A percentile compares a stretch with the other conserved stretches of the same genome.
phyloP scores from a whole-genome alignment of 2,888 invertebrate species.

The Epirrhoe alternata region DNA sequence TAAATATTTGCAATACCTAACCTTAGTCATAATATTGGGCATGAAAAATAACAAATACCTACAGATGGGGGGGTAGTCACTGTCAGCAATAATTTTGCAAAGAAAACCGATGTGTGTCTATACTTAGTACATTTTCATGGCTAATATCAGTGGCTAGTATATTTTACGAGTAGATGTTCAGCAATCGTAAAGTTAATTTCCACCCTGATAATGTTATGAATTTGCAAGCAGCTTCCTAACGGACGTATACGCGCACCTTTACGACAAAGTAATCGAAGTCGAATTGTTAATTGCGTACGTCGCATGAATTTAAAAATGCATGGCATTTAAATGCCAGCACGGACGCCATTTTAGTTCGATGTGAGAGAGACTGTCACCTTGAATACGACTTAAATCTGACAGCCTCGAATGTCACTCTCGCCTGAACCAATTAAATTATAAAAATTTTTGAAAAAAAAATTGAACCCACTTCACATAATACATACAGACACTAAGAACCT shows the following conservation, averaged over 20 bases:
- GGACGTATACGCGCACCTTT: slow-evolving; percentile 65
- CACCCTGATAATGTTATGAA: slow-evolving; percentile 62
- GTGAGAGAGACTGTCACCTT: slow-evolving; percentile 82
- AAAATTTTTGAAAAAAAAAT: too few species aligned
- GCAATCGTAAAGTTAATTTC: slow-evolving; percentile 69
- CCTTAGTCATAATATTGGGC: too few species aligned
- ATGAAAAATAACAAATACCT: too few species aligned
- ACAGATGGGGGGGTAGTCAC: slow-evolving; percentile 4
- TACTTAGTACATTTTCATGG: slow-evolving; percentile 55
- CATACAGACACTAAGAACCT: too few species aligned
- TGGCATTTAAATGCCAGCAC: slow-evolving; percentile 84
- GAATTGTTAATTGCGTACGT: slow-evolving; percentile 80
- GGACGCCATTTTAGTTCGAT: slow-evolving; percentile 80
- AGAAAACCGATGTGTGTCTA: slow-evolving; percentile 43
- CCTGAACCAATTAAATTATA: slow-evolving; percentile 73
- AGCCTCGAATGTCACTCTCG: slow-evolving; percentile 82
- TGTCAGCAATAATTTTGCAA: slow-evolving; percentile 36
- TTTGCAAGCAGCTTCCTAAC: slow-evolving; percentile 71
- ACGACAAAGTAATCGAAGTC: slow-evolving; percentile 81
- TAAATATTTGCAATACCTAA: not conserved
- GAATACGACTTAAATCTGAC: slow-evolving; percentile 84
- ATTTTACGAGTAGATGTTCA: slow-evolving; percentile 65
- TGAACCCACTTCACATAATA: too few species aligned
- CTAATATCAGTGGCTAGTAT: slow-evolving; percentile 63
- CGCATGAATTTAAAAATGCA: slow-evolving; percentile 82